Base-by-base conservation (phyloP, 1,140 invertebrate species). In the Pentalonia nigronervosa region DNA sequence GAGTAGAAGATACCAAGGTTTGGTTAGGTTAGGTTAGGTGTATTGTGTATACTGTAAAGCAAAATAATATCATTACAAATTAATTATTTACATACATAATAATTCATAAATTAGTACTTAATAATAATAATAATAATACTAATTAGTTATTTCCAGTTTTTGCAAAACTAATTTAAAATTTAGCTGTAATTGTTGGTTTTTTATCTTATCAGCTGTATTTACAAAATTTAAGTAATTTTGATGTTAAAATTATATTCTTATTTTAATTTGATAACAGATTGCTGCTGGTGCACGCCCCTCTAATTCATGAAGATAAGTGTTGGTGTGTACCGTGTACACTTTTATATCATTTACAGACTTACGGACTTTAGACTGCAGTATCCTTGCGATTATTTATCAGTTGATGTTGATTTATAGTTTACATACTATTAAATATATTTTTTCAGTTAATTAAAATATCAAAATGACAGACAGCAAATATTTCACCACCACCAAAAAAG, bases 401-500 rank as follows among this genome's bases (percentile, higher is more conserved):
- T 76, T 4, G n/a, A 76, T 17, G 6, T 17, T 76, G 4, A 76
- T n/a, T 17, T 7, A n/a, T 76, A 76, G 14, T n/a, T 76, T 0
- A 76, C n/a, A 76, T 76, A 76, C 3, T 8, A 56, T 76, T 17
- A n/a, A 76, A n/a, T 76, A 76, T 76, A 17, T 17, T 76, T 91
- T 91, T 91, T 76, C 21, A 67, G 41, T 25, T 34, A 21, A 92
- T 83, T 83, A 83, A 92, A 50, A 21, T n/a, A 87, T 48, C n/a
- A 94, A 94, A 60, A 99, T 99, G 99, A 99, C 99, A 84, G 99
- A 99, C 96, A 99, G 99, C 84, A 99, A 99, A 95, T 99, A 99
- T 96, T 99, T 99, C 95, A 99, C 99, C 17, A 99, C 99, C 94
- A 99, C 99, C 93, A 99, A 99, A 96, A 99, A 99, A 95, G 99